Conservation (phyloP, 2,888 invertebrate genomes). For the Trichogramma dendrolimi region DNA sequence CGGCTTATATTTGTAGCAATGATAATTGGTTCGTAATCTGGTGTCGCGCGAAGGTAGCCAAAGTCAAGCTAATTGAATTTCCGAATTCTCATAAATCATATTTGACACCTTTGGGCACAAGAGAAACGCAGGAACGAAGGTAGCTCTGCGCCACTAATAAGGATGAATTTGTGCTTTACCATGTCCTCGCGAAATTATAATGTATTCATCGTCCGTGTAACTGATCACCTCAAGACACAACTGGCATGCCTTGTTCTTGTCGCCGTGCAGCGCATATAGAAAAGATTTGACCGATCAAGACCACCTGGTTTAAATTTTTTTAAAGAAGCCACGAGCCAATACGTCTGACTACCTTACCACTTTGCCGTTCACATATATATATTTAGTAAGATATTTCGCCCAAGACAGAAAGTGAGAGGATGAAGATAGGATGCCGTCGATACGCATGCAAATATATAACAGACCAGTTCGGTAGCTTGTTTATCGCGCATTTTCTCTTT, state of each 20-base stretch:
- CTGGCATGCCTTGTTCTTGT: conserved; percentile 2
- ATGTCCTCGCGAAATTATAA: conserved; percentile 14
- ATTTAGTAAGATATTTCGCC: conserved; percentile 14
- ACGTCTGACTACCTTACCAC: conserved; percentile 11
- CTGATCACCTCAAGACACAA: conserved; percentile 22
- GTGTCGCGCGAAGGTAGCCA: conserved; percentile 22
- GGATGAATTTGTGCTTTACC: conserved; percentile 29
- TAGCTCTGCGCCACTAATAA: conserved; percentile 29
- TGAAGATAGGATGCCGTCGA: conserved; percentile 11
- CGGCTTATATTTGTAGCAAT: neutral
- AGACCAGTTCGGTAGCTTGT: conserved; percentile 37
- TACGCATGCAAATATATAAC: conserved; percentile 18
- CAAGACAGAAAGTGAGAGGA: conserved; percentile 13
- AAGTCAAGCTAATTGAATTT: conserved; percentile 28
- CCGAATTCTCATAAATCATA: conserved; percentile 31
- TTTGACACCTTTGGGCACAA: conserved; percentile 23
- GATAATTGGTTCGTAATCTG: conserved; percentile 29
- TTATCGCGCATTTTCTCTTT: conserved; percentile 8
- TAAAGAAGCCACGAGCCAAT: conserved; percentile 23
- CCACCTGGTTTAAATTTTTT: conserved; percentile 32
- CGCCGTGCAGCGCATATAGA: conserved; percentile 12
- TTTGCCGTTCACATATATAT: conserved; percentile 16
- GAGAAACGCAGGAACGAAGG: conserved; percentile 23
- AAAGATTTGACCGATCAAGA: conserved; percentile 28
- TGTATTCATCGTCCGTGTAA: conserved; percentile 27